Conservation (phyloP, 2,888 invertebrate genomes). For the Melinaea marsaeus region DNA sequence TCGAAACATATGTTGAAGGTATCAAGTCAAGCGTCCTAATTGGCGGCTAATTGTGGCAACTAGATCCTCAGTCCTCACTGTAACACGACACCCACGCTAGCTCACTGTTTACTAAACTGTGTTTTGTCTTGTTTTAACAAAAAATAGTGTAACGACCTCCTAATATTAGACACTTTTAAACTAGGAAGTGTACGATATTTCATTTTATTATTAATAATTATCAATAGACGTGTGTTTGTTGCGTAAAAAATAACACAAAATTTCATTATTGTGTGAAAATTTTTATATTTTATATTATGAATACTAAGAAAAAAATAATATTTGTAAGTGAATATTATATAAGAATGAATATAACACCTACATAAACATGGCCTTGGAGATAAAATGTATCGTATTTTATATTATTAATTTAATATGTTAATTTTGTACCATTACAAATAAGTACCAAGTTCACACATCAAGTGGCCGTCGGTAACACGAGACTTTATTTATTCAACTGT, state of each 20-base stretch:
- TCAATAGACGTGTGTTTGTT: too few relatives aligned
- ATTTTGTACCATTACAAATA: neutral
- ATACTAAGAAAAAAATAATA: too few relatives aligned
- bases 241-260: too few relatives aligned
- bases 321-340: too few relatives aligned
- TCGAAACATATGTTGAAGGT: too few relatives aligned
- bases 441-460: neutral
- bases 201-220: too few relatives aligned
- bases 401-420: too few relatives aligned
- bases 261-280: too few relatives aligned
- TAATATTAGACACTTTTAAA: neutral
- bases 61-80: neutral
- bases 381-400: too few relatives aligned
- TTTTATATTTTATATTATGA: too few relatives aligned
- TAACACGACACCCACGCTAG: constrained; percentile 1
- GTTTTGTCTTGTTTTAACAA: constrained; percentile 3
- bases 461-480: constrained; percentile 19
- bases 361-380: too few relatives aligned
- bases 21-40: neutral
- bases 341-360: too few relatives aligned
- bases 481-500: constrained; percentile 30
- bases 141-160: neutral
- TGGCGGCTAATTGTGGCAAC: neutral
- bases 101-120: constrained; percentile 9
- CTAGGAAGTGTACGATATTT: neutral